A percentile compares a stretch with the other conserved stretches of the same genome.
These are phyloP conservation scores for Cyclura pinguis DNA, from an alignment of 2,797 vertebrate genomes.

Conservation along the genomic window DNA sequence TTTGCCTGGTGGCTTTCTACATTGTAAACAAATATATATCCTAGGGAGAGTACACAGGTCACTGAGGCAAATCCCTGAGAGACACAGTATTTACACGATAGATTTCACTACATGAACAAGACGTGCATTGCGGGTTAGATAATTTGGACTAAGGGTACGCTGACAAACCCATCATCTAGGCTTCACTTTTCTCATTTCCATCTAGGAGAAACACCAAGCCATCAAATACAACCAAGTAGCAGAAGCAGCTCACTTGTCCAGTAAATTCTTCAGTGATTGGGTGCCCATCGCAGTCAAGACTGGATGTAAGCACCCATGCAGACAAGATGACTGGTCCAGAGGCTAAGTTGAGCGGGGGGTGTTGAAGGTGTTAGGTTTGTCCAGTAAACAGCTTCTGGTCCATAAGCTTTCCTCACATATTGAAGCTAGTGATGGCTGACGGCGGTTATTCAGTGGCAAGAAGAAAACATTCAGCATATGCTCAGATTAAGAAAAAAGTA, in stretches of 20 bases:
- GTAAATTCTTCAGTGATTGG: background rate
- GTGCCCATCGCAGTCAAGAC: background rate
- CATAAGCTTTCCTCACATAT: background rate
- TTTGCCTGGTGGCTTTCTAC: constrained; percentile 19
- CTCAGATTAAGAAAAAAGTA: background rate
- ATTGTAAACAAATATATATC: constrained; percentile 18
- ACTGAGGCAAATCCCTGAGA: constrained; percentile 24
- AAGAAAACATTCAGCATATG: background rate
- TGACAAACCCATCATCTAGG: background rate
- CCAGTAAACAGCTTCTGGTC: background rate
- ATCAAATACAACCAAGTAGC: background rate
- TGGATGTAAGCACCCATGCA: background rate
- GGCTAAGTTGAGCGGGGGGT: background rate
- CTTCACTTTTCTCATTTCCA: background rate
- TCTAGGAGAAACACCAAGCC: background rate
- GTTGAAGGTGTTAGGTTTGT: background rate
- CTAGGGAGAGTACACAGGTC: background rate
- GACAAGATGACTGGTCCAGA: background rate
- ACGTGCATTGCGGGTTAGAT: background rate
- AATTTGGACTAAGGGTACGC: background rate
- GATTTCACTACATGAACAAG: background rate
- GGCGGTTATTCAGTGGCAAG: background rate
- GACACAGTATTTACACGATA: background rate
- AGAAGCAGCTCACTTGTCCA: background rate
- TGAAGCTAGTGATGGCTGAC: background rate